Evolutionary conservation across 2,113 vertebrate genomes (phyloP), one percentile per base, ranked within the genome.

Genomic region (Balaenoptera acutorostrata): DNA sequence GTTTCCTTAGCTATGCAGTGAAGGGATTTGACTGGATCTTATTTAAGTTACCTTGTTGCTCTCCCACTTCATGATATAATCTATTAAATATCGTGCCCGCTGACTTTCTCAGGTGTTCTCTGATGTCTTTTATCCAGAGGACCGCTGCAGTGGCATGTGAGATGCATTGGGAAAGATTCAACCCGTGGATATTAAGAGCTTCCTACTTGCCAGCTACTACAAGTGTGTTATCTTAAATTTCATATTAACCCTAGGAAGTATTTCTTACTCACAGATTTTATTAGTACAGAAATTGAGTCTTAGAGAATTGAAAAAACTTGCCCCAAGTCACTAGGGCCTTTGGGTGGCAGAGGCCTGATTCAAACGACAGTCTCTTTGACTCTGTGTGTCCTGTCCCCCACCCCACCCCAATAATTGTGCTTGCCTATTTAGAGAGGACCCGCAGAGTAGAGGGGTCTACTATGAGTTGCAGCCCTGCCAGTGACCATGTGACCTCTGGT

Each of bases 11-110:
- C 59, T 31, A 0, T 46, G n/a, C 39, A 8, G 10, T 36, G 23
- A 49, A 75, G 68, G 66, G 87, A 86, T 59, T 88, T 15, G n/a
- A 36, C 69, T n/a, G 31, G 13, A 33, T 90, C 49, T 93, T 87
- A 25, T 36, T 74, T 68, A 25, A 63, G 74, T 72, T 46, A 69
- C 5, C 20, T 9, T 68, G 49, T 66, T 39, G 61, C 25, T 95
- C 55, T 59, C 3, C 33, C 44, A 39, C 8, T 31, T 23, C 8
- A 0, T 39, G 72, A 90, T 80, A 93, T 71, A 59, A 41, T 83
- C 80, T 64, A 6, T 82, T 88, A 96, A 68, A 18, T 31, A 2
- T 0, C 5, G 29, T 66, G 44, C 69, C 69, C 14, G 8, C 80
- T 61, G 36, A 69, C 87, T 33, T 83, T 72, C 83, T 74, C 18